Percentiles rank a stretch among this genome's conserved stretches.
These are phyloP conservation scores for Drosophila sp. DNA, from an alignment of 1,140 invertebrate species.

Conservation along the genomic window DNA sequence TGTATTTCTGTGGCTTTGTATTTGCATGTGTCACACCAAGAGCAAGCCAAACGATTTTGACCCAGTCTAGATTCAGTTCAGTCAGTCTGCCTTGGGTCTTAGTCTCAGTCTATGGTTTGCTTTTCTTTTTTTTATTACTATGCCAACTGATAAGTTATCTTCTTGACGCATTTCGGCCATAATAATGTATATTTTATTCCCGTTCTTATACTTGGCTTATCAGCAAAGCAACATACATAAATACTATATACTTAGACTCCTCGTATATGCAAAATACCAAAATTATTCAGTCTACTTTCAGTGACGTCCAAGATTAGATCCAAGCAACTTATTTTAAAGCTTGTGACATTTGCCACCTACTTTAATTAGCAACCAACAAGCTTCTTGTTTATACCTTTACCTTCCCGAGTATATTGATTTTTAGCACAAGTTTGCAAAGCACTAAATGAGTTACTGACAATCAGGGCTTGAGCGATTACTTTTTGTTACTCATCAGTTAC, in stretches of 20 bases:
- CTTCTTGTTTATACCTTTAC: not conserved
- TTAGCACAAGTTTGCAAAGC: too few species aligned
- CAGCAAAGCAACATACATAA: slow-evolving; percentile 13
- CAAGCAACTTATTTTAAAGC: not conserved
- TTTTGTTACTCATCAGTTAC: too few species aligned
- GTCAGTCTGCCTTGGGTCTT: slow-evolving; percentile 1
- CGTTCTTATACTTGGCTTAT: slow-evolving; percentile 39
- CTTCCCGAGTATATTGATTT: not conserved
- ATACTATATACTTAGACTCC: too few species aligned
- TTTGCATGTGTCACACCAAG: slow-evolving; percentile 8
- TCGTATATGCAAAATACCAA: slow-evolving; percentile 39
- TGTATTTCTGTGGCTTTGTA: slow-evolving; percentile 16
- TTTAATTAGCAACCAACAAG: not conserved
- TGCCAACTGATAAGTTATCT: slow-evolving; percentile 20
- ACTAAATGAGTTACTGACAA: too few species aligned
- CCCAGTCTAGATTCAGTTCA: slow-evolving; percentile 5
- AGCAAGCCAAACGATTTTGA: slow-evolving; percentile 3
- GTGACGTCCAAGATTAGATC: slow-evolving; percentile 20
- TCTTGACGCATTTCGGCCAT: slow-evolving; percentile 13
- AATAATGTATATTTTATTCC: slow-evolving; percentile 8
- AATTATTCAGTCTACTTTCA: slow-evolving; percentile 37
- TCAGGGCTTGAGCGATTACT: too few species aligned
- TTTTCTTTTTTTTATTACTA: not conserved
- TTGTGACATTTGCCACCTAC: slow-evolving; percentile 1
- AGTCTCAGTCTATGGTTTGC: slow-evolving; percentile 1